Evolutionary conservation across 64 coral and sea anemone species (phyloP), one percentile per base, ranked within the genome.

Genomic region (Montipora foliosa): DNA sequence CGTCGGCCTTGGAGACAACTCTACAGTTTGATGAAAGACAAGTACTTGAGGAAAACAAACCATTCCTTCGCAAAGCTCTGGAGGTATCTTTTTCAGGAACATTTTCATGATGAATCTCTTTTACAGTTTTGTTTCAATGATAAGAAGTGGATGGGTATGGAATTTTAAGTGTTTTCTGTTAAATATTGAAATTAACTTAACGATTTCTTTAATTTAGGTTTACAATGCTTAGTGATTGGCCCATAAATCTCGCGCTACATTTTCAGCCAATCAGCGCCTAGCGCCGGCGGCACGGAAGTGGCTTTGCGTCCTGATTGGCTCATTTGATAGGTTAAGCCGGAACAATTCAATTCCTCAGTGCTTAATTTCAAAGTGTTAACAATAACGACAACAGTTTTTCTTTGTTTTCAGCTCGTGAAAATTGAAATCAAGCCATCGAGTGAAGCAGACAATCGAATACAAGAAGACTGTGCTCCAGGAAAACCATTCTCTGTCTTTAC

Each of bases 391-490:
- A 55, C 52, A 55, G 19, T 74, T 24, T 47, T 49, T 19, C 87
- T 67, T 10, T 29, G 52, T 69, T 83, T 22, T 95, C 50, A 97
- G 95, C 78, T 97, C 19, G 73, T 80, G 17, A 89, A 81, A 37
- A 12, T 97, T 14, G 93, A 94, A 44, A 80, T 97, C 60, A 97
- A 92, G 47, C 88, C 95, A 4, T 97, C 95, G 48, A 87, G 69
- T 71, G 92, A 92, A 58, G 95, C 82, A 61, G 95, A 97, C 55
- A 91, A 80, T 10, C 90, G 91, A 52, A 77, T 95, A 24, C 95
- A 97, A 57, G 95, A 97, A 66, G 95, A 97, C 8, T 97, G 92
- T 79, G 95, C 95, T 25, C 95, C 95, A 6, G 95, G 95, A 1
- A 97, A 97, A 92, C 95, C 95, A 8, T 94, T 88, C 59, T 90